A percentile compares a stretch with the other conserved stretches of the same genome.
Evolutionary conservation across 92 coral and sea anemone genomes (phyloP).

Genomic region (Epizoanthus ramosus): DNA sequence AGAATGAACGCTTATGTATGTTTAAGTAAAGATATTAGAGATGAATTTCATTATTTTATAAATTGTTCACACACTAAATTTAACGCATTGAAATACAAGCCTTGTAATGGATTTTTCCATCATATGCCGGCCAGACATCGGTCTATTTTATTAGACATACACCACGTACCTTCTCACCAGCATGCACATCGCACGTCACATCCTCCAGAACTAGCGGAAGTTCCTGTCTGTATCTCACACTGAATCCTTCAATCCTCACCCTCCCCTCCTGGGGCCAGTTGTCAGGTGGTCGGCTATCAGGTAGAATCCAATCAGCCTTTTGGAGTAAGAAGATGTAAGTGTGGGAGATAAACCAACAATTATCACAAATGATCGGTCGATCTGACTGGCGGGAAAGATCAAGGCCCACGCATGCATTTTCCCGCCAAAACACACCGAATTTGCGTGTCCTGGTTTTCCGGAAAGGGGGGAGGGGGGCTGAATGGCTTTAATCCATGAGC

Average conservation of each 20-base stretch:
- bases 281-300: slow-evolving; percentile 74
- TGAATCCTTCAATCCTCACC: slow-evolving; percentile 61
- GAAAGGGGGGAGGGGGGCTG: no score
- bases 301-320: slow-evolving; percentile 88
- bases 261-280: slow-evolving; percentile 95
- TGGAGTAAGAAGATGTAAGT: not conserved
- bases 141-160: not conserved
- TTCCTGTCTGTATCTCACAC: slow-evolving; percentile 81
- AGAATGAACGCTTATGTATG: no score
- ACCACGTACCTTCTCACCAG: slow-evolving; percentile 81
- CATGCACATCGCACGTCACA: slow-evolving; percentile 63
- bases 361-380: not conserved
- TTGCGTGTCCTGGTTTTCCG: no score
- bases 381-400: no score
- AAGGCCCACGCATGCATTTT: no score
- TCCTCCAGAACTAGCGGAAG: slow-evolving; percentile 73
- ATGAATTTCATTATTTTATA: no score
- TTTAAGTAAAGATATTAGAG: no score
- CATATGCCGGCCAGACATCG: not conserved
- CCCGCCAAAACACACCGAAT: no score
- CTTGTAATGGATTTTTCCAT: not conserved
- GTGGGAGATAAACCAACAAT: not conserved
- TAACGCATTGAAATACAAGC: not conserved
- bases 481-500: no score
- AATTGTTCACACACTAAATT: no score